phyloP scores from a whole-genome alignment of 2,888 invertebrate species.

The Cheiracanthium punctorium region DNA sequence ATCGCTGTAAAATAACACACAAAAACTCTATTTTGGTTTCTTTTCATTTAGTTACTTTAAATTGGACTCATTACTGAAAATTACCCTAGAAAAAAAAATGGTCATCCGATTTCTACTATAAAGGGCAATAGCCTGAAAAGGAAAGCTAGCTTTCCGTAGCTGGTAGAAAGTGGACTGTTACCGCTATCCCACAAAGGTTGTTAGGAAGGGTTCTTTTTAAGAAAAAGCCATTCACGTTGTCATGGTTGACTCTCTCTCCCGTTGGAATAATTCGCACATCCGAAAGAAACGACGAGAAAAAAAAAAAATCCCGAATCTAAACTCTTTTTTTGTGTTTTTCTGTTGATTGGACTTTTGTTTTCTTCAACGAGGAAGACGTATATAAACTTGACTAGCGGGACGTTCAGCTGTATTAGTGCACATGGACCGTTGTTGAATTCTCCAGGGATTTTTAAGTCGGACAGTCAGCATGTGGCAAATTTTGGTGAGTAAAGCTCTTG shows the following conservation, averaged over 20 bases:
- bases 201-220: slow-evolving; percentile 12
- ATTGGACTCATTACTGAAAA: background rate
- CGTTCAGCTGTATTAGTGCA: background rate
- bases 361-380: background rate
- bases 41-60: background rate
- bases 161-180: background rate
- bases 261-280: slow-evolving; percentile 18
- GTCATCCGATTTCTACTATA: background rate
- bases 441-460: background rate
- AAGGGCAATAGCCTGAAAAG: slow-evolving; percentile 23
- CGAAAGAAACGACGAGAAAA: slow-evolving; percentile 9
- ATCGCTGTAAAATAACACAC: too few relatives aligned
- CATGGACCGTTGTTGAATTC: background rate
- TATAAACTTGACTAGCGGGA: background rate
- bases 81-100: background rate
- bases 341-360: background rate
- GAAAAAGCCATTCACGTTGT: background rate
- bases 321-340: background rate
- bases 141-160: slow-evolving; percentile 4
- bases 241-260: slow-evolving; percentile 13
- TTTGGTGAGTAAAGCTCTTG: background rate
- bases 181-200: background rate
- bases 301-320: background rate
- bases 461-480: background rate
- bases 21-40: too few relatives aligned